Base-by-base conservation (phyloP, 2,888 invertebrate genomes). In the Odontothrips loti region DNA sequence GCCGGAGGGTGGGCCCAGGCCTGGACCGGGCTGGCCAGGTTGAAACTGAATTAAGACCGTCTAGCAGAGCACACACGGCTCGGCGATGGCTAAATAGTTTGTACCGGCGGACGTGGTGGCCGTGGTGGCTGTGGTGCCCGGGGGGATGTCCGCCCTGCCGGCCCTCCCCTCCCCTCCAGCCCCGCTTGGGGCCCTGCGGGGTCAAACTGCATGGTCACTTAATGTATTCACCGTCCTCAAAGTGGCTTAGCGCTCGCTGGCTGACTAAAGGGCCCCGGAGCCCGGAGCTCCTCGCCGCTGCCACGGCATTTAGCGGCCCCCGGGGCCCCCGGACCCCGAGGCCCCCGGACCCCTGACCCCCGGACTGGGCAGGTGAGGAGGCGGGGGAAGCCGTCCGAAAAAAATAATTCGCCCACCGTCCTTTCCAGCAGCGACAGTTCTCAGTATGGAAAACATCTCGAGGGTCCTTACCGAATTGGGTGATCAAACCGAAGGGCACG, bases 161-260 rank as follows among this genome's bases (percentile, higher is more conserved):
- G 6, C 51, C 51, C 51, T 12, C 51, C 15, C 51, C 58, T n/a
- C 17, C 17, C 15, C 58, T 11, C 58, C 58, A 6, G 20, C 58
- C 58, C 58, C 58, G 68, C 10, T 11, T 23, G 11, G 27, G 68
- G 68, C 23, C 68, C 27, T n/a, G 68, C 11, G 10, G 23, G 68
- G 68, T 27, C 68, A 75, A 75, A 75, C 68, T 75, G 68, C 68
- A 75, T 75, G 68, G 68, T 75, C 68, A 75, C 68, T 23, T 75
- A 27, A 75, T 75, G 68, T 75, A 75, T 75, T 75, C 68, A 75
- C 68, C 68, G 68, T 27, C 68, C 68, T 75, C 68, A 75, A 75
- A 75, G 68, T 75, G 68, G 68, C 68, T 75, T 75, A 75, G 68
- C 34, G 34, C 34, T 43, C 34, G 34, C 34, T 6, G 34, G 34